Percentiles rank a stretch among this genome's conserved stretches.
Evolutionary conservation across 2,113 vertebrate species (phyloP).

Genomic region (Vidua chalybeata): DNA sequence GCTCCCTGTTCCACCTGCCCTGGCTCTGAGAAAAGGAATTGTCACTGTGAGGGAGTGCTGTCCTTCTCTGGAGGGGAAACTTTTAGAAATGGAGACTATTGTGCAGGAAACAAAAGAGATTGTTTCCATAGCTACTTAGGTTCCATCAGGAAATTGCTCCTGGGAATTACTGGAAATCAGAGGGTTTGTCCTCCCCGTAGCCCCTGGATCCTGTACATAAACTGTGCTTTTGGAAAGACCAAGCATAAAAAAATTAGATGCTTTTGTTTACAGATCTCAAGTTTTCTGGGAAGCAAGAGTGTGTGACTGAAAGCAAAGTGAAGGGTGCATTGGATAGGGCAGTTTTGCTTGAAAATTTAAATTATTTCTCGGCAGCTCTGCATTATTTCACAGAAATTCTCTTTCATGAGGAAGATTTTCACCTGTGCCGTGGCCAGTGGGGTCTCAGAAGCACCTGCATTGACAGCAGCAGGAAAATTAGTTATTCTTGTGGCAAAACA

Average conservation of each 20-base stretch:
- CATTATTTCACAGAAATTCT: background rate
- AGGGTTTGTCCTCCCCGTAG: background rate
- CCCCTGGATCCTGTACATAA: background rate
- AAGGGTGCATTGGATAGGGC: background rate
- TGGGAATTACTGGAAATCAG: background rate
- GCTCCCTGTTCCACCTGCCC: background rate
- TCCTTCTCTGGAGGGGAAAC: background rate
- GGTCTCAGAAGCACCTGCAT: background rate
- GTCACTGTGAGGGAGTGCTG: background rate
- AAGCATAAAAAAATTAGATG: background rate
- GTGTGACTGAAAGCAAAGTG: background rate
- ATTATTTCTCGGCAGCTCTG: background rate
- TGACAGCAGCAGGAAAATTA: background rate
- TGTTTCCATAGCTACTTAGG: conserved; percentile 19
- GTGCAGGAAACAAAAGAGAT: background rate
- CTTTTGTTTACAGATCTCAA: background rate
- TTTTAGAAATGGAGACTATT: background rate
- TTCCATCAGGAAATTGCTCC: background rate
- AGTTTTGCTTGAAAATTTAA: background rate
- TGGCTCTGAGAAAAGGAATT: background rate
- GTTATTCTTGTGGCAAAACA: background rate
- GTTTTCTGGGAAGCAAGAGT: background rate
- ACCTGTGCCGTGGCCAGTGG: background rate
- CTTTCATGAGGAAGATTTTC: background rate
- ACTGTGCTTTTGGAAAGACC: background rate